These are phyloP conservation scores for Microplitis deprimator DNA, from an alignment of 2,888 invertebrate genomes.

Conservation along the genomic window DNA sequence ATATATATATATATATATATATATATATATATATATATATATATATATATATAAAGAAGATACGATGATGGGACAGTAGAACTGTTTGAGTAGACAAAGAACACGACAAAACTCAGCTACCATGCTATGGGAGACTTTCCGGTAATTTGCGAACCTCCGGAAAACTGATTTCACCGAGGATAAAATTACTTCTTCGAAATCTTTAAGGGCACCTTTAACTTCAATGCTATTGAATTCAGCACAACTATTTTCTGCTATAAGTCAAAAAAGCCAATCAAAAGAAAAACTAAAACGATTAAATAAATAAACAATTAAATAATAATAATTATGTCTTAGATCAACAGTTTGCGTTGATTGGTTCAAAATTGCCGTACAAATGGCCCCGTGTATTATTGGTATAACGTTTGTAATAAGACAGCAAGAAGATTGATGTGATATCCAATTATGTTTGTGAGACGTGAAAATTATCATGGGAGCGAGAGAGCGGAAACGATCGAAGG, in stretches of 20 bases:
- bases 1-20: neutral
- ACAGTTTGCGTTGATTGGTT: neutral
- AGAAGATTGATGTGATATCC: constrained; percentile 16
- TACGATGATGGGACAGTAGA: neutral
- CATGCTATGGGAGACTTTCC: constrained; percentile 46
- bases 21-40: neutral
- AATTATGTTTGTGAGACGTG: neutral
- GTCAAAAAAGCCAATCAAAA: neutral
- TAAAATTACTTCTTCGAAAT: constrained; percentile 55
- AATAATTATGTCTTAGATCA: neutral
- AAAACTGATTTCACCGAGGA: constrained; percentile 61
- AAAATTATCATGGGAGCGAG: neutral
- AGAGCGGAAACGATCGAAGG: constrained; percentile 11
- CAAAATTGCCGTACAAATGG: neutral
- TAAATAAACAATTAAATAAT: neutral
- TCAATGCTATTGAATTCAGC: neutral
- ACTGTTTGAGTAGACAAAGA: neutral
- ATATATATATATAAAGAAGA: neutral
- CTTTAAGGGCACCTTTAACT: neutral
- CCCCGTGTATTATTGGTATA: neutral
- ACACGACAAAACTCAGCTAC: neutral
- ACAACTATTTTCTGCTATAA: neutral
- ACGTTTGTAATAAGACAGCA: constrained; percentile 6
- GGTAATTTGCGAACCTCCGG: constrained; percentile 61
- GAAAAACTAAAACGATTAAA: neutral